These are phyloP conservation scores for Urosaurus nigricauda DNA, from an alignment of 2,797 vertebrate genomes.

Conservation along the genomic window DNA sequence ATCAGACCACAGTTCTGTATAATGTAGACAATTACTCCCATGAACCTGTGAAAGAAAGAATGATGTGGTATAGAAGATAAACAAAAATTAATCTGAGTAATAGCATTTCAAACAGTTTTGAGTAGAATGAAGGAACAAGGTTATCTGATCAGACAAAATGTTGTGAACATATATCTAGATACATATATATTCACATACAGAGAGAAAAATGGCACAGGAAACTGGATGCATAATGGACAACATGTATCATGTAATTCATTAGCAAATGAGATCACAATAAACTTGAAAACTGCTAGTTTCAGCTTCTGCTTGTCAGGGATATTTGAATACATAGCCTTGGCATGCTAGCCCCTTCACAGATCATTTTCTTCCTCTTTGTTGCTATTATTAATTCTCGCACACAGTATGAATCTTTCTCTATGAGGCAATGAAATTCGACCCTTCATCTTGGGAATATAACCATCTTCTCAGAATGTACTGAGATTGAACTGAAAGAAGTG, in stretches of 20 bases:
- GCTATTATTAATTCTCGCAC: conserved; percentile 49
- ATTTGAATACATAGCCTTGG: conserved; percentile 39
- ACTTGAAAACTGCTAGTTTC: background rate
- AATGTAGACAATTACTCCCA: background rate
- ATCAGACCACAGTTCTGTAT: background rate
- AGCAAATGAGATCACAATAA: conserved; percentile 22
- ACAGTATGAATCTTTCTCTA: conserved; percentile 39
- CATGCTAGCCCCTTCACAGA: conserved; percentile 36
- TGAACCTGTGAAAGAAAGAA: background rate
- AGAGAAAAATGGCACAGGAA: conserved; percentile 5
- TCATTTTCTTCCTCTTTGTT: conserved; percentile 35
- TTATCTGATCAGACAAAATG: background rate
- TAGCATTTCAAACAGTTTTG: background rate
- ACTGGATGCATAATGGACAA: background rate
- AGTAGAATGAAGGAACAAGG: background rate
- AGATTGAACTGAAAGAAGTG: conserved; percentile 28
- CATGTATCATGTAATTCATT: conserved; percentile 26
- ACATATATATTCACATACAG: background rate
- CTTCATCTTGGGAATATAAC: conserved; percentile 34
- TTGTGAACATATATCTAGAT: background rate
- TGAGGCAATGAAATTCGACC: conserved; percentile 46
- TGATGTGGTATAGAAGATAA: background rate
- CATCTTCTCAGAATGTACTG: conserved; percentile 22
- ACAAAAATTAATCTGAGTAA: background rate
- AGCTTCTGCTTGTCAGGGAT: conserved; percentile 34